Evolutionary conservation across 2,113 vertebrate species (phyloP).

Genomic region (Austrofundulus limnaeus): DNA sequence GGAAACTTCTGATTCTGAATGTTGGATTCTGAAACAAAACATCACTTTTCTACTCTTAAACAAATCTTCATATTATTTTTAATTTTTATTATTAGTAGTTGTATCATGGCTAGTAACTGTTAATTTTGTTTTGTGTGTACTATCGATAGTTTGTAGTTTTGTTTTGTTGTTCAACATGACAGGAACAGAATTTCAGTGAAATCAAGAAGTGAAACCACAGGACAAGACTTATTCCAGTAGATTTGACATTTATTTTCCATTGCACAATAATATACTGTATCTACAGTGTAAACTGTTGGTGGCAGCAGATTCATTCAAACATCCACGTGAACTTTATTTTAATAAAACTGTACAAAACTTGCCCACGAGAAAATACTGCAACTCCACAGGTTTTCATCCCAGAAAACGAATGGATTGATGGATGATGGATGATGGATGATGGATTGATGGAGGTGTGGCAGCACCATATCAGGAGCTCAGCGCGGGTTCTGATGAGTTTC

Average conservation of each 20-base stretch:
- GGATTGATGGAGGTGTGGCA: conserved; percentile 15
- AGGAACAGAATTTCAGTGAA: neutral
- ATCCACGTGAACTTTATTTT: conserved; percentile 80
- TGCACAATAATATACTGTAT: conserved; percentile 76
- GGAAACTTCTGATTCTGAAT: no score
- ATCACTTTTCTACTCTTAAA: no score
- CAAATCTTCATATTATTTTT: no score
- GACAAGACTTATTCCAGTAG: conserved; percentile 46
- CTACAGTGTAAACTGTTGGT: conserved; percentile 83
- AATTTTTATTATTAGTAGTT: no score
- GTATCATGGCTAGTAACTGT: no score
- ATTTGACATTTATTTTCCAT: conserved; percentile 81
- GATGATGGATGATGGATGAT: conserved; percentile 50
- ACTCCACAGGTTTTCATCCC: no score
- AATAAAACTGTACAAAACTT: conserved; percentile 77
- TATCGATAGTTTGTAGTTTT: no score
- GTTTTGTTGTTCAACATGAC: no score
- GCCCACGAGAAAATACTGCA: conserved; percentile 77
- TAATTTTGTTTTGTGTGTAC: no score
- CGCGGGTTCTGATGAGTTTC: conserved; percentile 39
- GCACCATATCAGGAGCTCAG: conserved; percentile 36
- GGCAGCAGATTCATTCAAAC: conserved; percentile 80
- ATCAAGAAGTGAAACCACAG: conserved; percentile 15
- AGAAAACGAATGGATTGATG: conserved; percentile 58
- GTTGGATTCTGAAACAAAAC: no score